These are phyloP conservation scores for Diogma glabrata DNA, from an alignment of 2,888 invertebrate species.

Conservation along the genomic window DNA sequence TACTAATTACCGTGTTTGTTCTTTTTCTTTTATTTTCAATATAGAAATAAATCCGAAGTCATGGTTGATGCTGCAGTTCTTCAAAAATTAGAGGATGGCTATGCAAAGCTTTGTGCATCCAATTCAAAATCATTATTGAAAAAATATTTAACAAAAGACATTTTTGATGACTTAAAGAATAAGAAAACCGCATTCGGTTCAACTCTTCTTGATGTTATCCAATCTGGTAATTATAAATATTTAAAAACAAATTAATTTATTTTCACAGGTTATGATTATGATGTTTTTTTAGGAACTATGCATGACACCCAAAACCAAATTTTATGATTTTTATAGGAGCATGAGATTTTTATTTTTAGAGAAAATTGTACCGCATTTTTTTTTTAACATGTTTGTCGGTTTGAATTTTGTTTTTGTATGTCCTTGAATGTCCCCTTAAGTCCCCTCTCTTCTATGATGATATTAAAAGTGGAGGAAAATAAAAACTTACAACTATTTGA, in stretches of 20 bases:
- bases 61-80: slow-evolving; percentile 89
- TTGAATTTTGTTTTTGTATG: no score
- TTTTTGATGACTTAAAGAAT: slow-evolving; percentile 84
- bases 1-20: no score
- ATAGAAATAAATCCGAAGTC: slow-evolving; percentile 56
- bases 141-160: slow-evolving; percentile 84
- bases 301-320: background rate
- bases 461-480: no score
- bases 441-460: no score
- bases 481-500: no score
- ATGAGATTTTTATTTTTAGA: no score
- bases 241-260: background rate
- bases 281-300: slow-evolving; percentile 1
- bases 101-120: slow-evolving; percentile 72
- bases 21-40: slow-evolving; percentile 36
- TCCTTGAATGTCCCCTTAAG: no score
- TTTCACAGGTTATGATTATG: slow-evolving; percentile 19
- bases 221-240: slow-evolving; percentile 56
- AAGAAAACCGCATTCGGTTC: slow-evolving; percentile 91
- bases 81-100: slow-evolving; percentile 86
- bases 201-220: slow-evolving; percentile 85
- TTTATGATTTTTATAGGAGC: slow-evolving; percentile 8
- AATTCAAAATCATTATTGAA: slow-evolving; percentile 94
- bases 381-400: no score
- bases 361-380: no score